These are phyloP conservation scores for Corythaeola cristata DNA, from an alignment of 2,113 vertebrate genomes.

Conservation along the genomic window DNA sequence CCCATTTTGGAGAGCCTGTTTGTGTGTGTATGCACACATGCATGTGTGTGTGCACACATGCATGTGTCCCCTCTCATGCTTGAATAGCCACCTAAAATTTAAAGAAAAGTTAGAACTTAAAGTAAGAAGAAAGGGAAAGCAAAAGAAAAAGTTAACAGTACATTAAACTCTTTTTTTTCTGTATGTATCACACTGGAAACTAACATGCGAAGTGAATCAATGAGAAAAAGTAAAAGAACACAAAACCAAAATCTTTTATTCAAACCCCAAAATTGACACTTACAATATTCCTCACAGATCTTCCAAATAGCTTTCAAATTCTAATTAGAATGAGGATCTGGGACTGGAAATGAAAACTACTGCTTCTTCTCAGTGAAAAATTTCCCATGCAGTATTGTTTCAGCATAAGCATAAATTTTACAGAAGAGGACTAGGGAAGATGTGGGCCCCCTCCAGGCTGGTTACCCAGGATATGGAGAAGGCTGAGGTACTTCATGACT, in stretches of 20 bases:
- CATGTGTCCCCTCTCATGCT: not conserved
- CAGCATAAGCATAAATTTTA: not conserved
- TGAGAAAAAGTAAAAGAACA: not conserved
- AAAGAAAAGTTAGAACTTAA: not conserved
- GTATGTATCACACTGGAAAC: not conserved
- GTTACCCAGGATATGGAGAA: too few species aligned
- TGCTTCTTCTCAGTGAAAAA: not conserved
- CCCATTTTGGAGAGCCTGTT: fast-evolving
- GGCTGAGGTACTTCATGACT: too few species aligned
- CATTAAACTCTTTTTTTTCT: not conserved
- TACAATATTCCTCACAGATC: not conserved
- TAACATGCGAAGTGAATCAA: not conserved
- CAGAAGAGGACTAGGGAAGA: not conserved
- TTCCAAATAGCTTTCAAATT: not conserved
- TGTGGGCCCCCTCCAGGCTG: too few species aligned
- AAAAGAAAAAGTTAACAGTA: fast-evolving
- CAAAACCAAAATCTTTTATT: not conserved
- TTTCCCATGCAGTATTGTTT: not conserved
- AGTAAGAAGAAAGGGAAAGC: not conserved
- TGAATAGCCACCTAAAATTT: not conserved
- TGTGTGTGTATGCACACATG: not conserved
- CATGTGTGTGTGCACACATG: not conserved
- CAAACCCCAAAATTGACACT: not conserved
- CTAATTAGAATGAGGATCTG: not conserved
- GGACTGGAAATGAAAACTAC: not conserved